Base-by-base conservation (phyloP, 2,113 vertebrate genomes). In the Formicarius rufipectus region DNA sequence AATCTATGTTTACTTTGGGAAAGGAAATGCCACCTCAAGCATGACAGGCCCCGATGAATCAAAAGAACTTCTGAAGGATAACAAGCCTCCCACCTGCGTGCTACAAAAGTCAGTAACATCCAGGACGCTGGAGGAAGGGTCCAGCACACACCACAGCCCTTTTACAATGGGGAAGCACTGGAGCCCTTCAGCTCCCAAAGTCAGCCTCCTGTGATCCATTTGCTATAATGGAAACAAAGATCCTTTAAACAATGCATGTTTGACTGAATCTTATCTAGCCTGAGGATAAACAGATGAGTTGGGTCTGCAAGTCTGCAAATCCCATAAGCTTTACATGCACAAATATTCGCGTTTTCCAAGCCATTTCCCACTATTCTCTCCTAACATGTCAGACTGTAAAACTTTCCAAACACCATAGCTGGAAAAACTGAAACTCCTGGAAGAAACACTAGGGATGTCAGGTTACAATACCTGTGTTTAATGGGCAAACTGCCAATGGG, bases 221-320 rank as follows among this genome's bases (percentile, higher is more conserved):
- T 94, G 80, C 93, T 69, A 33, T 91, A 96, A 93, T 91, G 95
- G 97, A 96, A 97, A 96, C 96, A 96, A 89, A 86, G 64, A 25
- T 27, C 93, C 89, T 90, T 97, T 80, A 94, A 97, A 97, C 93
- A 90, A 76, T 81, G 77, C 83, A 52, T 88, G 85, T 96, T 97
- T 96, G 96, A 97, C 88, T 84, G 93, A 95, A 71, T 96, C 96
- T 97, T 96, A 95, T 97, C 95, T 97, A 91, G 97, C 96, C 96
- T 87, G 94, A 97, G 95, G 95, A 97, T 95, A 96, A 97, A 96
- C 96, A 97, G 92, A 97, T 91, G 97, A 97, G 96, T 95, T 97
- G 74, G 84, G 92, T 97, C 95, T 93, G 86, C 86, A 95, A 97
- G 91, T 92, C 93, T 96, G 95, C 89, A 97, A 97, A 95, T 95